phyloP scores from a whole-genome alignment of 2,797 vertebrate genomes.

The Melanotaenia boesemani region DNA sequence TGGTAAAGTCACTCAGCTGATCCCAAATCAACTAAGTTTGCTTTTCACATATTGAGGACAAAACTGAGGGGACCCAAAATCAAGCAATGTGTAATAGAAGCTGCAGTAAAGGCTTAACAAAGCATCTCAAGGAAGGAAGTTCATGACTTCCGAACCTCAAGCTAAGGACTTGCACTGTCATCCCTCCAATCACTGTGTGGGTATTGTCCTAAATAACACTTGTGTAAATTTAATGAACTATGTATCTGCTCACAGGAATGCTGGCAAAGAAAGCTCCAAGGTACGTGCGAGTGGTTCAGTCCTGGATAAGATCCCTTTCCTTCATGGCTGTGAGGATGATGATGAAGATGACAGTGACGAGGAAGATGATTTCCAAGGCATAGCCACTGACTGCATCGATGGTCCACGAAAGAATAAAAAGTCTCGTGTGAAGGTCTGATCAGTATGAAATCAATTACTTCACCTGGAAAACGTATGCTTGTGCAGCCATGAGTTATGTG shows the following conservation, averaged over 20 bases:
- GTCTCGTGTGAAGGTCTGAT: slow-evolving; percentile 84
- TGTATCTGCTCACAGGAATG: slow-evolving; percentile 81
- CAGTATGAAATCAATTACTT: not conserved
- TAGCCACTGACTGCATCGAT: slow-evolving; percentile 85
- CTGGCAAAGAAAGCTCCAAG: slow-evolving; percentile 86
- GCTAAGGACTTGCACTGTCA: not conserved
- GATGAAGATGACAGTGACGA: slow-evolving; percentile 93
- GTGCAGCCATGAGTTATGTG: not conserved
- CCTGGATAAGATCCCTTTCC: slow-evolving; percentile 90
- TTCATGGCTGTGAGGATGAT: slow-evolving; percentile 88
- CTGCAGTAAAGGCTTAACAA: not conserved
- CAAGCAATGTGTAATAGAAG: not conserved
- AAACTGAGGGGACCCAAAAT: not conserved
- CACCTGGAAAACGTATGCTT: not conserved
- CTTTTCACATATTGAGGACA: not conserved
- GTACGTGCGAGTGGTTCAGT: slow-evolving; percentile 83
- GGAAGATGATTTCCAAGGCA: slow-evolving; percentile 89
- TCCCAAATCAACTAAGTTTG: not conserved
- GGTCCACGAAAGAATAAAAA: slow-evolving; percentile 86
- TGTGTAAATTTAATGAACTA: slow-evolving; percentile 4
- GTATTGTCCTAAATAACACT: not conserved
- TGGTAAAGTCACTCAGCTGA: not conserved
- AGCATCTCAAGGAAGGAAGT: not conserved
- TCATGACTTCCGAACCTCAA: not conserved
- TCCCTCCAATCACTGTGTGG: not conserved